A percentile compares a stretch with the other conserved stretches of the same genome.
These are phyloP conservation scores for Teleiodes luculella DNA, from an alignment of 2,888 invertebrate genomes.

Conservation along the genomic window DNA sequence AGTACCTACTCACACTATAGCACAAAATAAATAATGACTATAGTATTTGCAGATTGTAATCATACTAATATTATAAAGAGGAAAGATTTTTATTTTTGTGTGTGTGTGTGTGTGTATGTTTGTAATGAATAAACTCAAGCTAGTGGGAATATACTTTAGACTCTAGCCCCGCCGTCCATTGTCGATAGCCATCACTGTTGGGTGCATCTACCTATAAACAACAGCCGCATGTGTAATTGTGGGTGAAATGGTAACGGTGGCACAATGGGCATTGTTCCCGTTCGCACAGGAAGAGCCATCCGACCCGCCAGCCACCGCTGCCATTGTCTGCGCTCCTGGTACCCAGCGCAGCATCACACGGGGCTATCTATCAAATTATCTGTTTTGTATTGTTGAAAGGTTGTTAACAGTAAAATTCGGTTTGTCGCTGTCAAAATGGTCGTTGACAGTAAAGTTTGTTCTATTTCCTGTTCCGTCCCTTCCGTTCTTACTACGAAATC, in stretches of 20 bases:
- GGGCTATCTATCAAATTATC: neutral
- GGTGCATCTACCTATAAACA: neutral
- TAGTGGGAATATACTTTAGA: too few species aligned
- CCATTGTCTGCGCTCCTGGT: slow-evolving; percentile 54
- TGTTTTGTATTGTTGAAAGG: neutral
- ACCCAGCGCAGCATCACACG: slow-evolving; percentile 21
- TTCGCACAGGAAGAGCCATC: slow-evolving; percentile 35
- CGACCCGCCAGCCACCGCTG: slow-evolving; percentile 32
- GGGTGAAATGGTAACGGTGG: slow-evolving; percentile 61
- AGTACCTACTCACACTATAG: too few species aligned
- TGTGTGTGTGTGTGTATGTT: too few species aligned
- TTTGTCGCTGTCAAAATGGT: neutral
- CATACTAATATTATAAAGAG: too few species aligned
- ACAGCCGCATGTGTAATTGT: slow-evolving; percentile 41
- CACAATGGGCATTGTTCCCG: slow-evolving; percentile 65
- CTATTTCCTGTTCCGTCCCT: too few species aligned
- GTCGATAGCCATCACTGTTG: neutral
- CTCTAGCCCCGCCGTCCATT: neutral
- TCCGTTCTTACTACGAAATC: too few species aligned
- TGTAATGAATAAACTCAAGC: too few species aligned
- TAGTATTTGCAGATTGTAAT: too few species aligned
- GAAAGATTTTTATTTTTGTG: too few species aligned
- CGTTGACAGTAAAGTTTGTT: too few species aligned
- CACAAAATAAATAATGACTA: too few species aligned
- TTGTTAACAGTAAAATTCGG: neutral